phyloP scores from a whole-genome alignment of 2,113 vertebrate species.

The Oncorhynchus nerka region DNA sequence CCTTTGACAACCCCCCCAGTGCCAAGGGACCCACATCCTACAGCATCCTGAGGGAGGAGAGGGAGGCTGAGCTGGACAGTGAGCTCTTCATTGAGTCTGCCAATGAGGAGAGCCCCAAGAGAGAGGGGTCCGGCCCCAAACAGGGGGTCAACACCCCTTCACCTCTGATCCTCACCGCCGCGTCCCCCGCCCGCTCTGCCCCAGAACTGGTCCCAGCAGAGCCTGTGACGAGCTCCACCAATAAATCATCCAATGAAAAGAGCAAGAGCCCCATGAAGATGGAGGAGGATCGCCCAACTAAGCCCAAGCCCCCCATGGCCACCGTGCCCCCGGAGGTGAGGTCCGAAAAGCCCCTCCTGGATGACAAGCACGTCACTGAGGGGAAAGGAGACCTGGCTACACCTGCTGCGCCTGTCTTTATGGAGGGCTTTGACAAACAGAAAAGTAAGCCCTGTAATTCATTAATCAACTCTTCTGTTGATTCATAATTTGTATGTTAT shows the following conservation, averaged over 20 bases:
- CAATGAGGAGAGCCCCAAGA: conserved; percentile 95
- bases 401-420: conserved; percentile 28
- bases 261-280: conserved; percentile 71
- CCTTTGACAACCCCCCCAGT: conserved; percentile 66
- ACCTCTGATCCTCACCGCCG: conserved; percentile 40
- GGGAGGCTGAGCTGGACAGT: conserved; percentile 95
- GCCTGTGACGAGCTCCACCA: conserved; percentile 52
- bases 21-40: conserved; percentile 85
- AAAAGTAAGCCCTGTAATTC: conserved; percentile 80
- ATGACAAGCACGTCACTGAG: conserved; percentile 61
- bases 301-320: conserved; percentile 72
- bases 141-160: conserved; percentile 51
- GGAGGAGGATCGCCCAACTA: conserved; percentile 74
- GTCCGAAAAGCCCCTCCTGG: conserved; percentile 62
- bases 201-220: conserved; percentile 42
- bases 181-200: conserved; percentile 33
- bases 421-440: conserved; percentile 65
- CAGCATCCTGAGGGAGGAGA: conserved; percentile 94
- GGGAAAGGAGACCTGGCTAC: conserved; percentile 55
- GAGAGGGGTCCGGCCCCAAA: conserved; percentile 85
- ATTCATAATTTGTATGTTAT: too few relatives aligned
- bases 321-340: conserved; percentile 64
- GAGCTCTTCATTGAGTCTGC: conserved; percentile 96
- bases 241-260: conserved; percentile 45
- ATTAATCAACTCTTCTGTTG: too few relatives aligned